Evolutionary conservation across 2,888 invertebrate genomes (phyloP), one percentile per base, ranked within the genome.

Genomic region (Drosophila lutescens): DNA sequence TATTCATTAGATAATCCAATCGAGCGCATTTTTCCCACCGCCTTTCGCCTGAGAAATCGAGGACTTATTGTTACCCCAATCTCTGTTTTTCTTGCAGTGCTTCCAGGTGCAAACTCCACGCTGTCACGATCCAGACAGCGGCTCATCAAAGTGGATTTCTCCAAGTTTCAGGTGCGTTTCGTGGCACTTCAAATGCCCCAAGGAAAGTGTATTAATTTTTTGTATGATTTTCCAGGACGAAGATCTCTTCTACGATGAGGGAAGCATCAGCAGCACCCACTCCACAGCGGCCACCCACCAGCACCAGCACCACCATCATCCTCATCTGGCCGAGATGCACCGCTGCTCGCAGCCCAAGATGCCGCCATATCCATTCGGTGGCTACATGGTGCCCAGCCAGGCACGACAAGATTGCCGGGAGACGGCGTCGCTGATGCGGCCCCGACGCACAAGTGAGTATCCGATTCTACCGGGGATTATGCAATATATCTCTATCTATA

Each of bases 101-200:
- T 92, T 91, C 92, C 91, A 89, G 87, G 87, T 81, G 86, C 89
- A 73, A 84, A 84, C 49, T 66, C 90, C 54, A 74, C 88, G 62
- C 75, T 91, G 69, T 90, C 91, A 70, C 91, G 91, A 74, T 90
- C 91, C 66, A 89, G 90, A 69, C 92, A 92, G 89, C 94, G 96
- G 88, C 94, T 97, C 88, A 97, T 97, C 93, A 97, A 97, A 94
- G 96, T 97, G 74, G 97, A 97, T 93, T 95, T 96, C 92, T 94
- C 96, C 87, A 94, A 95, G 90, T 93, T 96, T 88, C 94, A 95
- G 94, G 95, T 95, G 88, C 93, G 93, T 89, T 20, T 26, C 1
- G 0, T 17, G 8, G 2, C 2, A 13, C 2, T 0, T 3, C 9
- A n/a, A 9, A 2, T 7, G 1, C 0, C 0, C 1, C 7, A 5